These are phyloP conservation scores for Campoplex capitator DNA, from an alignment of 2,888 invertebrate species.

Conservation along the genomic window DNA sequence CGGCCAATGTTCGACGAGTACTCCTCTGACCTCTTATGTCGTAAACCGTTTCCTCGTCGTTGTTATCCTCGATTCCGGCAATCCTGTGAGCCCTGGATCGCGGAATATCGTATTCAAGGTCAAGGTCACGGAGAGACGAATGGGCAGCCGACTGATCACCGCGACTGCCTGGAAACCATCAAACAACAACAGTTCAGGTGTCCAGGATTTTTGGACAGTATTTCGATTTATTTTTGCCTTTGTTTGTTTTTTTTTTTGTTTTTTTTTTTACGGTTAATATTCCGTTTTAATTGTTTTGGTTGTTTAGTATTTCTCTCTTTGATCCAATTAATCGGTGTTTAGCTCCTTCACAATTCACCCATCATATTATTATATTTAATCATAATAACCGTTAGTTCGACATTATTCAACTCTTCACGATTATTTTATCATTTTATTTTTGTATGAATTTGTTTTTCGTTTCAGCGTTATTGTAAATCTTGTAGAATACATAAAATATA, in stretches of 20 bases:
- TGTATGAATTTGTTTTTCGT: background rate
- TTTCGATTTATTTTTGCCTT: background rate
- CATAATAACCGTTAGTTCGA: constrained; percentile 10
- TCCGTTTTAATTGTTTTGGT: background rate
- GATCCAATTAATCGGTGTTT: constrained; percentile 7
- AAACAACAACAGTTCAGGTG: constrained; percentile 59
- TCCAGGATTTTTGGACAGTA: background rate
- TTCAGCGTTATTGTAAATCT: background rate
- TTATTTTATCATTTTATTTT: background rate
- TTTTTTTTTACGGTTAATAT: constrained; percentile 4
- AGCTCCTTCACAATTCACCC: background rate
- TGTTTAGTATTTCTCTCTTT: background rate
- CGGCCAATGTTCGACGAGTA: constrained; percentile 80
- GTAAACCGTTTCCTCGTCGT: constrained; percentile 87
- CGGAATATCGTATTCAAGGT: constrained; percentile 79
- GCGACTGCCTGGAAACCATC: constrained; percentile 81
- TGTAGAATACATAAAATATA: background rate
- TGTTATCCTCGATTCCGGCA: constrained; percentile 80
- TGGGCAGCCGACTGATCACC: constrained; percentile 82
- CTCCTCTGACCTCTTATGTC: constrained; percentile 87
- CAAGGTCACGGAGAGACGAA: constrained; percentile 80
- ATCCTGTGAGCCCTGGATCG: constrained; percentile 72
- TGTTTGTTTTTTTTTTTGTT: constrained; percentile 2
- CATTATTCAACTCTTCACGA: constrained; percentile 9
- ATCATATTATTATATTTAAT: constrained; percentile 1